Evolutionary conservation across 1,140 invertebrate species (phyloP), one percentile per base, ranked within the genome.

Genomic region (Drosophila pruinosa): DNA sequence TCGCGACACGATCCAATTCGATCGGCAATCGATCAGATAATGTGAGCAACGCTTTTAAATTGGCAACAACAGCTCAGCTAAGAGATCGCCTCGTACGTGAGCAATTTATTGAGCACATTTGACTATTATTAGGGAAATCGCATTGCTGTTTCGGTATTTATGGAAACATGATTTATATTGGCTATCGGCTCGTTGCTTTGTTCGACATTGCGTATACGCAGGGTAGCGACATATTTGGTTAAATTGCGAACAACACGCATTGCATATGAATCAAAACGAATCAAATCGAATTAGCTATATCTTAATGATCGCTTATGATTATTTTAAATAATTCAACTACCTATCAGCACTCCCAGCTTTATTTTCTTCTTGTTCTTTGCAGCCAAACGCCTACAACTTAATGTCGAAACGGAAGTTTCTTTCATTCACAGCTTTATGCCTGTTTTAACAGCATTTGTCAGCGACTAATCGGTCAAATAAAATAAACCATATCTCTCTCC

Each of bases 101-200:
- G 63, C 70, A 86, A 71, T 88, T 89, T 88, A 88, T 88, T 89
- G 78, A 88, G 79, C 85, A 86, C 83, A 89, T 89, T 89, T 89
- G 86, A 89, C 88, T 89, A 89, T 89, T 89, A 89, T 89, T 89
- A 89, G 88, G 86, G 86, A 89, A 89, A 89, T 89, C 70, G 72
- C 72, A 74, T 62, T 59, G 54, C 76, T 71, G 43, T 64, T 68
- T 63, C 50, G 59, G 45, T 85, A 61, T 81, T 86, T 86, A 86
- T 86, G 81, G 81, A 58, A 86, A 81, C 81, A 81, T 75, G 79
- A 82, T 82, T 82, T 83, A 78, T 73, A 73, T 82, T 48, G 72
- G 28, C 26, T 73, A 73, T 82, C 54, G 72, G 28, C 26, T 19
- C 28, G 10, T n/a, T 26, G 58, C 43, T 8, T 17, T 6, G 19